These are phyloP conservation scores for Diaperis boleti DNA, from an alignment of 2,888 invertebrate genomes.

Conservation along the genomic window DNA sequence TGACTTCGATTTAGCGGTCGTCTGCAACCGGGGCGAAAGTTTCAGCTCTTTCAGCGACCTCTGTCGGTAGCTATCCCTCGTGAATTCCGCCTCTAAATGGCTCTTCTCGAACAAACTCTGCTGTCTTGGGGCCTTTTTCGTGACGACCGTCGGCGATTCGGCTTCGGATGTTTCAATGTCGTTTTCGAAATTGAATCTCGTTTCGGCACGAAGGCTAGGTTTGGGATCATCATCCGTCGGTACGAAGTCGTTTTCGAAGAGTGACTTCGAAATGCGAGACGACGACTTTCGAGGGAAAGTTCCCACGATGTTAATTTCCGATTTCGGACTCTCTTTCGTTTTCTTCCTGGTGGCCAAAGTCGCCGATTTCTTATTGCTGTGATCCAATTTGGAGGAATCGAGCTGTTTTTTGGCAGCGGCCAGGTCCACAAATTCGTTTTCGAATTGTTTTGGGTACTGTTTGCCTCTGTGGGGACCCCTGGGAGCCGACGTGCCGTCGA, in stretches of 20 bases:
- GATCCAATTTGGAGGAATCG: conserved; percentile 50
- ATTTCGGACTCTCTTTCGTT: conserved; percentile 59
- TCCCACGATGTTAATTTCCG: conserved; percentile 55
- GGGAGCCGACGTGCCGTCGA: conserved; percentile 51
- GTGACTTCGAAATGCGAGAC: conserved; percentile 66
- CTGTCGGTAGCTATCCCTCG: conserved; percentile 44
- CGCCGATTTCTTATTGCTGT: conserved; percentile 56
- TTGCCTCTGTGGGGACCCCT: conserved; percentile 56
- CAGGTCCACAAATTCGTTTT: conserved; percentile 71
- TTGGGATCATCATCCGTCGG: conserved; percentile 61
- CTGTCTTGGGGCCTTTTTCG: conserved; percentile 45
- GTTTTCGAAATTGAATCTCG: conserved; percentile 59
- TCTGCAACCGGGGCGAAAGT: conserved; percentile 50
- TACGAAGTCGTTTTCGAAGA: conserved; percentile 81
- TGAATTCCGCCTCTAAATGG: conserved; percentile 44
- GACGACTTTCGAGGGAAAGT: conserved; percentile 65
- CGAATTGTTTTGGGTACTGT: conserved; percentile 65
- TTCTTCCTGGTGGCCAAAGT: conserved; percentile 56
- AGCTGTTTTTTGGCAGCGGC: conserved; percentile 49
- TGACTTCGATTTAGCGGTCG: conserved; percentile 55
- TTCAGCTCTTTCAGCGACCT: conserved; percentile 49
- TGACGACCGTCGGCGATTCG: conserved; percentile 54
- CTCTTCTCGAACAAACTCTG: conserved; percentile 50
- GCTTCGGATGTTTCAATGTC: conserved; percentile 61
- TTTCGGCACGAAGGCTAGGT: conserved; percentile 45